A percentile compares a stretch with the other conserved stretches of the same genome.
phyloP scores from a whole-genome alignment of 2,797 vertebrate species.

The Coendou prehensilis region DNA sequence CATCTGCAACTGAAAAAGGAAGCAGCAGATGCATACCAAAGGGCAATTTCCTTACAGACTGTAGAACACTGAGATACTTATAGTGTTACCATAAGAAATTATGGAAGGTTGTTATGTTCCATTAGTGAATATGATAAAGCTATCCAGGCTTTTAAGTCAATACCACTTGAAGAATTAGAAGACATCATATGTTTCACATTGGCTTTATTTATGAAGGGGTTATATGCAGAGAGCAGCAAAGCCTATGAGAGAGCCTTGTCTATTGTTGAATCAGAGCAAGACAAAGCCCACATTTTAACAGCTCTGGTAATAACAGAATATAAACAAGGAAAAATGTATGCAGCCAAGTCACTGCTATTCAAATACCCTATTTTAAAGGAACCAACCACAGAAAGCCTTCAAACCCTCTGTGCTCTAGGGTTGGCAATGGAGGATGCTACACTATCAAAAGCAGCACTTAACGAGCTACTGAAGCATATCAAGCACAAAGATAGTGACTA shows the following conservation, averaged over 20 bases:
- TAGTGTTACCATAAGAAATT: neutral
- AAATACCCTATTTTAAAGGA: slow-evolving; percentile 97
- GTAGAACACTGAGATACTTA: neutral
- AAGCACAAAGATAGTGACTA: slow-evolving; percentile 87
- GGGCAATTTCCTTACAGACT: slow-evolving; percentile 90
- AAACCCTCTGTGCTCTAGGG: slow-evolving; percentile 95
- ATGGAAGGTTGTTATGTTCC: slow-evolving; percentile 87
- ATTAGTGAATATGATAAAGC: slow-evolving; percentile 94
- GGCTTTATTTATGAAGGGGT: slow-evolving; percentile 94
- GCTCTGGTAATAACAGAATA: slow-evolving; percentile 95
- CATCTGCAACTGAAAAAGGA: slow-evolving; percentile 94
- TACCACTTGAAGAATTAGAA: slow-evolving; percentile 91
- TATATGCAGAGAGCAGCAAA: slow-evolving; percentile 92
- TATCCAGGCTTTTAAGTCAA: slow-evolving; percentile 91
- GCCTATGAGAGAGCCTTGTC: slow-evolving; percentile 95
- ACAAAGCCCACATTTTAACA: slow-evolving; percentile 95
- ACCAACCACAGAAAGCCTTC: slow-evolving; percentile 93
- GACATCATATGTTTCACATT: slow-evolving; percentile 93
- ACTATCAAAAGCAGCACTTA: slow-evolving; percentile 94
- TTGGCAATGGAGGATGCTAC: slow-evolving; percentile 93
- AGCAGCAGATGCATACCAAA: slow-evolving; percentile 93
- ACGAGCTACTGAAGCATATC: slow-evolving; percentile 94
- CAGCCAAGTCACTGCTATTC: slow-evolving; percentile 96
- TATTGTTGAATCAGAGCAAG: slow-evolving; percentile 93
- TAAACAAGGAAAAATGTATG: slow-evolving; percentile 92